phyloP scores from a whole-genome alignment of 2,113 vertebrate species.

The Sebastes fasciatus region DNA sequence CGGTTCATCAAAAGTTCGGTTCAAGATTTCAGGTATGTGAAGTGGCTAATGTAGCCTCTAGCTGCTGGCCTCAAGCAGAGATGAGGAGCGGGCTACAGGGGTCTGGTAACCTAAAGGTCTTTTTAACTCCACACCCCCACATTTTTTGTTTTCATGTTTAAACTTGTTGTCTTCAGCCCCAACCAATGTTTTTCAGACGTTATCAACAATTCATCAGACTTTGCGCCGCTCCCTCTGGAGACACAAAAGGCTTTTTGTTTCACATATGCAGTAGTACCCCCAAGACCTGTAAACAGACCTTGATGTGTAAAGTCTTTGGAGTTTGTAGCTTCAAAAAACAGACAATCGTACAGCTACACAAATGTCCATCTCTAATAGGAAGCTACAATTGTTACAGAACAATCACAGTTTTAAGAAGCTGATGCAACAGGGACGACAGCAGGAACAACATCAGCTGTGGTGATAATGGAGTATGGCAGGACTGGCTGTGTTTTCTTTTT shows the following conservation, averaged over 20 bases:
- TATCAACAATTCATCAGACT: slow-evolving; percentile 1
- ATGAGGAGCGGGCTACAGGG: not conserved
- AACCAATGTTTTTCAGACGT: not conserved
- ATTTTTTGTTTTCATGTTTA: not conserved
- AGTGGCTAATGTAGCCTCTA: not conserved
- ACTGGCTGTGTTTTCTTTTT: slow-evolving; percentile 11
- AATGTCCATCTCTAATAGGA: not conserved
- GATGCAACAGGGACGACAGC: not conserved
- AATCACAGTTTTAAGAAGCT: not conserved
- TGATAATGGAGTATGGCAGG: not conserved
- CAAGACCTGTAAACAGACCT: not conserved
- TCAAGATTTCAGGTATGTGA: not conserved
- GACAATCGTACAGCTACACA: not conserved
- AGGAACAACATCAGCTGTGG: not conserved
- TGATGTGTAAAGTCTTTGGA: not conserved
- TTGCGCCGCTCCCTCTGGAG: not conserved
- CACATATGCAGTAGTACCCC: not conserved
- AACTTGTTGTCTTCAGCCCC: not conserved
- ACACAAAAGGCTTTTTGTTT: not conserved
- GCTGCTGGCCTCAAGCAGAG: not conserved
- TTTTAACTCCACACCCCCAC: not conserved
- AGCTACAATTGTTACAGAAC: not conserved
- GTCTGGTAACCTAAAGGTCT: not conserved
- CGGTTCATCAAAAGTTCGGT: not conserved
- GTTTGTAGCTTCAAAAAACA: not conserved